Base-by-base conservation (phyloP, 1,140 invertebrate species). In the Tyrophagus putrescentiae region DNA sequence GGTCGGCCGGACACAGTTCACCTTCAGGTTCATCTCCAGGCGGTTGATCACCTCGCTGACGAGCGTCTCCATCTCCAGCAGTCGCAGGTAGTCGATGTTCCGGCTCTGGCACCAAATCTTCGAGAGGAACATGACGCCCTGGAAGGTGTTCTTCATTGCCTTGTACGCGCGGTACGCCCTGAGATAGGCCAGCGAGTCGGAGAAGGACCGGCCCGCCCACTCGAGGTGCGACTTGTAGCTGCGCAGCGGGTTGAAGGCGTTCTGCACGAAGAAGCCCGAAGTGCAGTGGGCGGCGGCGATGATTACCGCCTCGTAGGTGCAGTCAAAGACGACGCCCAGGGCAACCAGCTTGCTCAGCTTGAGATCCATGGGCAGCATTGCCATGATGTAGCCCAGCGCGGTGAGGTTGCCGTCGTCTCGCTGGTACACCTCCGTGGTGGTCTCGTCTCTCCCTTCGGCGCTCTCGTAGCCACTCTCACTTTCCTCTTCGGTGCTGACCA, bases 351-450 rank as follows among this genome's bases (percentile, higher is more conserved):
- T 91, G 11, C 84, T 78, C 4, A 92, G 68, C 41, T 79, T 77
- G 11, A 91, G 80, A 68, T 93, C 85, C 0, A 96, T 66, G 0
- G 92, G 92, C 34, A 97, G 72, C 44, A 71, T 70, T 0, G 84
- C 80, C 80, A 95, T 85, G 0, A 96, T 76, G 29, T 73, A 74
- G 1, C 94, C 94, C 61, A 96, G 73, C 70, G 82, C 84, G 0
- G 90, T 96, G 13, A 97, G 66, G 60, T 93, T 83, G n/a, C 92
- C 92, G 73, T 96, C 90, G 13, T 64, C 62, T 45, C 64, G n/a
- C n/a, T n/a, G n/a, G n/a, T n/a, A n/a, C n/a, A n/a, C n/a, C n/a
- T n/a, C n/a, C n/a, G n/a, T n/a, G n/a, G n/a, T n/a, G n/a, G n/a
- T n/a, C n/a, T n/a, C n/a, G n/a, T n/a, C n/a, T n/a, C n/a, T n/a